Evolutionary conservation across 2,113 vertebrate genomes (phyloP), one percentile per base, ranked within the genome.

Genomic region (Martes martes): DNA sequence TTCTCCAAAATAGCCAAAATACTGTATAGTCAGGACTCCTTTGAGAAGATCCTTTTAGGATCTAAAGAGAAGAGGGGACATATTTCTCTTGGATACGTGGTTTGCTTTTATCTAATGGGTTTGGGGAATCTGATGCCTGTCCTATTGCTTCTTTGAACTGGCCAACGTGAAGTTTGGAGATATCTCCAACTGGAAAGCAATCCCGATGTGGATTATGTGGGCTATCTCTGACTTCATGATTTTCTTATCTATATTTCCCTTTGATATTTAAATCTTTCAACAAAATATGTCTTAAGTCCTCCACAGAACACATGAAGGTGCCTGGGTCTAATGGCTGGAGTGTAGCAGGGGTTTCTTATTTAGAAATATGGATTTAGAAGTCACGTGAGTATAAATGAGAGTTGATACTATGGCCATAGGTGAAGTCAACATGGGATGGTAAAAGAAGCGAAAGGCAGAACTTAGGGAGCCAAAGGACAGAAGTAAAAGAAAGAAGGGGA

Each of bases 391-490:
- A 33, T 65, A 33, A 65, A 65, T 65, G 28, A 33, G 14, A 65
- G 13, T 65, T 33, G 63, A 16, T 33, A 65, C 63, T 65, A 33
- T 33, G 28, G 31, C 63, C 14, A 16, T 16, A 33, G 28, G 63
- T 33, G 63, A 67, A 67, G 13, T 67, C 63, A 16, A 67, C 31
- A 33, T 33, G 14, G 63, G 14, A 33, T 67, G 31, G 63, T 33
- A 16, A 67, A 67, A 69, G 45, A 87, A 80, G 42, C 18, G 28
- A 83, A 73, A 89, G 69, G 19, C 42, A 74, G 26, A 85, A 36
- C 1, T 42, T 52, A 0, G 33, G 61, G 16, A 14, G 15, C 33
- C 19, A n/a, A 15, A 11, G 1, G 16, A n/a, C n/a, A 21, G 18
- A 31, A 57, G 31, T 19, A 69, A 36, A 80, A 50, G 63, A 63